Evolutionary conservation across 2,113 vertebrate genomes (phyloP), one percentile per base, ranked within the genome.

Genomic region (Lasiurus borealis): DNA sequence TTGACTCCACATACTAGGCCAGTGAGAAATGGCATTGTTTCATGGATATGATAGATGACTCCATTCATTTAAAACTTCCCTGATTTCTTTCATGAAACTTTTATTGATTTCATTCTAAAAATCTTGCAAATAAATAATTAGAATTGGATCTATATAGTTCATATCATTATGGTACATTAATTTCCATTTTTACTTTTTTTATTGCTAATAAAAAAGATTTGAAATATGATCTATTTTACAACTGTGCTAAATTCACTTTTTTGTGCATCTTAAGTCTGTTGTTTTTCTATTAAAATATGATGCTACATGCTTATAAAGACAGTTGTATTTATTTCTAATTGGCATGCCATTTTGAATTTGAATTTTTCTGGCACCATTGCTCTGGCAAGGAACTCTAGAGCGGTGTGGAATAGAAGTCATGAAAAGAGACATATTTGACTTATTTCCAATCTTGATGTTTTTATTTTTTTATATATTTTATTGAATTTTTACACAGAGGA

Each of bases 11-110:
- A 29, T 29, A 44, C 62, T 13, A 46, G 23, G 27, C 14, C 57
- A 62, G 36, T 62, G 57, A 44, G 57, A 82, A 44, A 19, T 62
- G 57, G 11, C 57, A 44, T 29, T 62, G 36, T 44, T 16, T 36
- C 54, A 62, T 27, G 4, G 36, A 8, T 1, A 19, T 3, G 27
- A 4, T 14, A 1, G 29, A 29, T 31, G 0, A 18, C 9, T 57
- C 14, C 34, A 44, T 62, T 29, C 40, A 64, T 62, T 11, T 82
- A 62, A 27, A 82, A 44, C 25, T 44, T 12, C 15, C 11, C 40
- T 31, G 15, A 82, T 62, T 44, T 44, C 8, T 64, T 16, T 44
- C 57, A 82, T 75, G 44, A 5, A n/a, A 66, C 12, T 48, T 48
- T 84, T 84, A 19, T 25, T 50, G 29, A 48, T 66, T 66, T 48